Base-by-base conservation (phyloP, 2,888 invertebrate genomes). In the Drosophila limbata region DNA sequence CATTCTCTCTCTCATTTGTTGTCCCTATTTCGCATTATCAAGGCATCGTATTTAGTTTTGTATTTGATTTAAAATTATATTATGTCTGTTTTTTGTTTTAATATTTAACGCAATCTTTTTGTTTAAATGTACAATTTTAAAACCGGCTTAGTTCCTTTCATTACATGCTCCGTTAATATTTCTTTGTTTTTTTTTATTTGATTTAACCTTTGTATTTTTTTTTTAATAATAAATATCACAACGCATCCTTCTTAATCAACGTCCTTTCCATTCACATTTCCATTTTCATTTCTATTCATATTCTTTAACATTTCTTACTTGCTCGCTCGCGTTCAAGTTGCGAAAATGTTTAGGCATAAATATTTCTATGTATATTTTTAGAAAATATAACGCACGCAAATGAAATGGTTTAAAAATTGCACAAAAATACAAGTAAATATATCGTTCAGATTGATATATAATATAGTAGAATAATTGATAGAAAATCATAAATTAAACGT, bases 191-290 rank as follows among this genome's bases (percentile, higher is more conserved):
- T 56, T 53, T 50, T 68, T 57, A 5, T 21, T 21, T 25, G 25
- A 53, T 67, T 61, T 62, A 59, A 9, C 78, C 68, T 69, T 79
- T 77, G 56, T 69, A 62, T 74, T 82, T 68, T 82, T 80, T 88
- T 87, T 84, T 91, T 91, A 83, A 90, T 90, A 90, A 91, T 91
- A 92, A 92, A 92, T 92, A 92, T 92, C 92, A 92, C 92, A 92
- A 92, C 92, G 91, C 92, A 90, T 90, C 91, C 90, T 87, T 84
- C 81, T 81, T 79, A 81, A 84, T 74, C 74, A 69, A 68, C 75
- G 64, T 67, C 57, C 72, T 56, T 69, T 53, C 42, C 56, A n/a
- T 35, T 33, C 33, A n/a, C 31, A n/a, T 42, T 17, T 44, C 44
- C 28, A 47, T 28, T 21, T 19, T 5, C 25, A 15, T 35, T 35